These are phyloP conservation scores for Emydura subglobosa DNA, from an alignment of 2,113 vertebrate genomes.

Conservation along the genomic window DNA sequence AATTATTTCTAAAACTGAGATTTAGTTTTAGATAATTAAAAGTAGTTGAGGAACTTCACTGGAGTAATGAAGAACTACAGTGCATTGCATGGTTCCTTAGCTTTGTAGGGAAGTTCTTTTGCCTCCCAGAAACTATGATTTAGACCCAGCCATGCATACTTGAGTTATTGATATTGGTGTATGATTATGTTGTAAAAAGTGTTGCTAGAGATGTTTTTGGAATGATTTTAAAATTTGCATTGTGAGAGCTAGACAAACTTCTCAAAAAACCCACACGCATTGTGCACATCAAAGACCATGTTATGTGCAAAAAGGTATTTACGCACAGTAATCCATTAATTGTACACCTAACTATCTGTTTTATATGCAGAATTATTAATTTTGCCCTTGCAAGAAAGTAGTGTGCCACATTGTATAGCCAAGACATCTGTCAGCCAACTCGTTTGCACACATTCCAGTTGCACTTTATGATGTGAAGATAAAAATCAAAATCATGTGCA, in stretches of 20 bases:
- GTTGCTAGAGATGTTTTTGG: fast-evolving
- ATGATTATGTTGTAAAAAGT: neutral
- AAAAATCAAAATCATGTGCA: neutral
- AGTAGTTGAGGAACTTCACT: neutral
- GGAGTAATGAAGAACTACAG: fast-evolving
- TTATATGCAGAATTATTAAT: neutral
- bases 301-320: neutral
- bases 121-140: fast-evolving
- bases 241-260: fast-evolving
- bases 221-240: neutral
- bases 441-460: neutral
- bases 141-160: fast-evolving
- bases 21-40: neutral
- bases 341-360: neutral
- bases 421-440: neutral
- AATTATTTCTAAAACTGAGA: neutral
- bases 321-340: neutral
- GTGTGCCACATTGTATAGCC: neutral
- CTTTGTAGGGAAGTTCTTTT: neutral
- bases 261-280: neutral
- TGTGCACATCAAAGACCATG: neutral
- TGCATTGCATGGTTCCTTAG: neutral
- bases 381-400: neutral
- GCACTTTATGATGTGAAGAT: conserved; percentile 27
- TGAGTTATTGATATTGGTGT: neutral